A percentile compares a stretch with the other conserved stretches of the same genome.
These are phyloP conservation scores for Garrulus glandarius DNA, from an alignment of 2,797 vertebrate species.

Conservation along the genomic window DNA sequence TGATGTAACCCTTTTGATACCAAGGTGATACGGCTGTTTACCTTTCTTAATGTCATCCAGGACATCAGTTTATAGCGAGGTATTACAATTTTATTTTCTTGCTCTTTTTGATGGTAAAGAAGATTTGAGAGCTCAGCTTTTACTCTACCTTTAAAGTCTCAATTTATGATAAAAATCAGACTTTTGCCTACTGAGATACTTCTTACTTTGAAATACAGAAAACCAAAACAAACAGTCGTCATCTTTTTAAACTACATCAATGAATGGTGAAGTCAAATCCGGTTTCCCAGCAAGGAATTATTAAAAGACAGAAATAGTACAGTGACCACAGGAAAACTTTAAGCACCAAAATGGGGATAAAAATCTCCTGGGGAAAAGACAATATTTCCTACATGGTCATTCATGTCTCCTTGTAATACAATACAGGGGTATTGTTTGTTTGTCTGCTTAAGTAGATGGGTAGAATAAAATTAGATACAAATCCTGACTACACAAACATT, in stretches of 20 bases:
- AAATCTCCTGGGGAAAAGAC: slow-evolving; percentile 13
- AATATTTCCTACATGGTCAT: slow-evolving; percentile 20
- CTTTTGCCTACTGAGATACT: background rate
- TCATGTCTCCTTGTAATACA: slow-evolving; percentile 34
- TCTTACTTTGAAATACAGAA: background rate
- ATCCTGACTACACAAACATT: background rate
- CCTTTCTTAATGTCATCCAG: background rate
- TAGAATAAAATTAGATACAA: slow-evolving; percentile 38
- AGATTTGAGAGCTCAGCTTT: background rate
- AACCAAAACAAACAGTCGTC: slow-evolving; percentile 25
- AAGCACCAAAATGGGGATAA: slow-evolving; percentile 47
- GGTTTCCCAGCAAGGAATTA: slow-evolving; percentile 60
- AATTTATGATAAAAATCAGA: background rate
- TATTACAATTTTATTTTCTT: background rate
- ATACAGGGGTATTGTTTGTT: slow-evolving; percentile 47
- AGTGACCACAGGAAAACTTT: slow-evolving; percentile 54
- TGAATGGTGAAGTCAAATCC: slow-evolving; percentile 55
- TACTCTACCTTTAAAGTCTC: background rate
- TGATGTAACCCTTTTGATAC: background rate
- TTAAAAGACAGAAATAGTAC: slow-evolving; percentile 60
- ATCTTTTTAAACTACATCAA: slow-evolving; percentile 59
- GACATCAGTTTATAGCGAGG: background rate
- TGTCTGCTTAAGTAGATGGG: slow-evolving; percentile 12
- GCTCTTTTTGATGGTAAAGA: background rate
- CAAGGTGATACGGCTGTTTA: background rate